These are phyloP conservation scores for Helicoverpa assulta DNA, from an alignment of 2,888 invertebrate genomes.

Conservation along the genomic window DNA sequence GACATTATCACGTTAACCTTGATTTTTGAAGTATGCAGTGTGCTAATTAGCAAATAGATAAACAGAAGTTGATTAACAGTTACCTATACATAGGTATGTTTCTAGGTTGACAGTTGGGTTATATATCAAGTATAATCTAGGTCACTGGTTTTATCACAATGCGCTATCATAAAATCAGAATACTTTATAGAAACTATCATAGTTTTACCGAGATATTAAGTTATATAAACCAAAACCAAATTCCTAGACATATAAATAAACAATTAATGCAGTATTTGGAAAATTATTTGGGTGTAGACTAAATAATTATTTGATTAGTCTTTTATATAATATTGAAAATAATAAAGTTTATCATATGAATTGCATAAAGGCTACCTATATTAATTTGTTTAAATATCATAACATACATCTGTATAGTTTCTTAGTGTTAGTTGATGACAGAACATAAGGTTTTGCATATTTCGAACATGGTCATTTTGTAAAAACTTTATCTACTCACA, in stretches of 20 bases:
- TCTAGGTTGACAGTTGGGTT: constrained; percentile 2
- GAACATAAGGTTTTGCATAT: constrained; percentile 3
- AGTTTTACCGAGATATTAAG: too few relatives aligned
- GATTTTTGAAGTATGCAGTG: constrained; percentile 13
- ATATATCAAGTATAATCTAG: not conserved
- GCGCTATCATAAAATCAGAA: not conserved
- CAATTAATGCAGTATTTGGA: constrained; percentile 39
- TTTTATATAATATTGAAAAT: constrained; percentile 40
- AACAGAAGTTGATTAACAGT: constrained; percentile 23
- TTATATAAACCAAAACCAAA: not conserved
- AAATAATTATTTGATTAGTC: constrained; percentile 46
- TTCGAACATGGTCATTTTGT: too few relatives aligned
- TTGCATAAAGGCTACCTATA: constrained; percentile 50
- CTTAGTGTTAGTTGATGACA: constrained; percentile 33
- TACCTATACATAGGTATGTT: constrained; percentile 1
- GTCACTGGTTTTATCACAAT: constrained; percentile 3
- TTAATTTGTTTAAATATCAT: constrained; percentile 49
- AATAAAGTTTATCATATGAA: constrained; percentile 38
- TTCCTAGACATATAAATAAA: constrained; percentile 17
- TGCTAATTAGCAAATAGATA: constrained; percentile 36
- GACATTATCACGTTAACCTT: constrained; percentile 5
- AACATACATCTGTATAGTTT: constrained; percentile 33
- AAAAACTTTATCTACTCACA: too few relatives aligned
- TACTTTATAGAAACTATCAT: too few relatives aligned
- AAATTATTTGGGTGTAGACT: constrained; percentile 50